Percentiles rank a stretch among this genome's conserved stretches.
phyloP scores from a whole-genome alignment of 2,888 invertebrate species.

The Argyresthia albistria region DNA sequence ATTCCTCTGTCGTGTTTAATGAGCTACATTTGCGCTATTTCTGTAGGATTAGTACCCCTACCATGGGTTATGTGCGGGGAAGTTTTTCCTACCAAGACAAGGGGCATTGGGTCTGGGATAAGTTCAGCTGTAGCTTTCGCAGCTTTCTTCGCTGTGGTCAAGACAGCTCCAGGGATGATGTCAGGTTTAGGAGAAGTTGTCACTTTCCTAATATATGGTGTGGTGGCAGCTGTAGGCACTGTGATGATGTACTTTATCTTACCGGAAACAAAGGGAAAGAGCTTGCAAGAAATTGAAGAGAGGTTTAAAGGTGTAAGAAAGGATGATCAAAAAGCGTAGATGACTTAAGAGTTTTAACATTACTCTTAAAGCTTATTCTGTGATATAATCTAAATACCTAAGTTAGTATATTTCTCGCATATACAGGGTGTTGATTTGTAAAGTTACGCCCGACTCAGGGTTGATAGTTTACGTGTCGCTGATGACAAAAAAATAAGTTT shows the following conservation, averaged over 20 bases:
- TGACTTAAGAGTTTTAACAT: background rate
- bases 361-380: too few relatives aligned
- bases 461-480: too few relatives aligned
- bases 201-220: constrained; percentile 77
- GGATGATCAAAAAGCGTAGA: constrained; percentile 23
- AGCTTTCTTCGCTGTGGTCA: constrained; percentile 77
- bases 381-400: too few relatives aligned
- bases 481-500: too few relatives aligned
- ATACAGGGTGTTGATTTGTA: too few relatives aligned
- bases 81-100: constrained; percentile 74
- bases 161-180: constrained; percentile 76
- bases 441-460: too few relatives aligned
- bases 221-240: constrained; percentile 71
- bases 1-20: constrained; percentile 65
- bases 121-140: constrained; percentile 76
- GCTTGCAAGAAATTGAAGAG: constrained; percentile 78
- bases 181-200: constrained; percentile 65
- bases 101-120: constrained; percentile 78
- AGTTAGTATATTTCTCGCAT: too few relatives aligned
- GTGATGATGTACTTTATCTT: constrained; percentile 71
- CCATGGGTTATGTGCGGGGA: constrained; percentile 86
- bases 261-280: constrained; percentile 80
- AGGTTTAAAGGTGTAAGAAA: constrained; percentile 49
- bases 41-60: constrained; percentile 75
- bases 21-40: constrained; percentile 72